Conservation (phyloP, 2,888 invertebrate species). For the Caenorhabditis becei region DNA sequence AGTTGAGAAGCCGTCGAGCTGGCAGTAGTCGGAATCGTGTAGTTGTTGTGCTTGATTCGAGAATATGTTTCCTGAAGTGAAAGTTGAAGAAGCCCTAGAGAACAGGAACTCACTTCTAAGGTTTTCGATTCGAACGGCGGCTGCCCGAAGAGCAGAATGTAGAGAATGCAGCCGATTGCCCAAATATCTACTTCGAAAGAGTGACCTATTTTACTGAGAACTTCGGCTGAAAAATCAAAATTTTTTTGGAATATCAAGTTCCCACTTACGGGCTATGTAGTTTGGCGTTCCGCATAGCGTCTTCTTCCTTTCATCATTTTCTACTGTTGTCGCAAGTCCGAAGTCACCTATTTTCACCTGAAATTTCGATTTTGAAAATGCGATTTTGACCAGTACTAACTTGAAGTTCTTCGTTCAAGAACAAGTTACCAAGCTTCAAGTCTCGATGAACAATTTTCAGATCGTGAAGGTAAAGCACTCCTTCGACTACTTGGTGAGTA, state of each 20-base stretch:
- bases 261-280: conserved; percentile 92
- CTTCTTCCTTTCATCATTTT: conserved; percentile 90
- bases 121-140: conserved; percentile 98
- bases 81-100: not conserved
- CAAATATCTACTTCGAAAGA: conserved; percentile 99
- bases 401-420: conserved; percentile 91
- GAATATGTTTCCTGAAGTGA: conserved; percentile 88
- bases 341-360: conserved; percentile 95
- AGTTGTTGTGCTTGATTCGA: conserved; percentile 95
- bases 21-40: conserved; percentile 85
- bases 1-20: conserved; percentile 80
- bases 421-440: conserved; percentile 96
- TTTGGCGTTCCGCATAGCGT: conserved; percentile 99
- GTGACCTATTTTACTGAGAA: conserved; percentile 96
- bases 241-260: not conserved
- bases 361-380: not conserved
- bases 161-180: conserved; percentile 89
- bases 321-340: conserved; percentile 95
- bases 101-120: conserved; percentile 84
- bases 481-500: conserved; percentile 90
- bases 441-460: conserved; percentile 96
- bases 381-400: too few species aligned
- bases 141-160: conserved; percentile 95
- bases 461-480: conserved; percentile 94
- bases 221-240: conserved; percentile 85